Evolutionary conservation across 2,888 invertebrate species (phyloP), one percentile per base, ranked within the genome.

Genomic region (Caenorhabditis zanzibari): DNA sequence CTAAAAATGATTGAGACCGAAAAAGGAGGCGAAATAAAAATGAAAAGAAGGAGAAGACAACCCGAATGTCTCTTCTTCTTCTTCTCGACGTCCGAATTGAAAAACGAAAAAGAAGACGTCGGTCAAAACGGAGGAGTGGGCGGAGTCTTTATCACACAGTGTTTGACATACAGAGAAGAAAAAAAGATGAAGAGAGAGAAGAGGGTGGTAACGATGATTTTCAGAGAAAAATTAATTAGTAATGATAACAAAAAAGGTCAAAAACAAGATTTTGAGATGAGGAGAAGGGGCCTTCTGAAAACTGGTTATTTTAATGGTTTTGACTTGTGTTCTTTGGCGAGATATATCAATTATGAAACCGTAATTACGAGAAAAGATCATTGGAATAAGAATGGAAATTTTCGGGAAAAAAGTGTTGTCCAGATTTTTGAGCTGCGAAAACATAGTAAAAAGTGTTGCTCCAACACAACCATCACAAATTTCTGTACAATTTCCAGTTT

Each of bases 91-190:
- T 54, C 52, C 38, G n/a, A 54, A 54, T 38, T 68, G 68, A 38
- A 52, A 68, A 52, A 63, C 16, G 26, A 26, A 19, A 44, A 66
- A 54, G 68, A 54, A 68, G 68, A 54, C 49, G 68, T 68, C 68
- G 38, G 68, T 68, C 54, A 54, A 54, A 38, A 52, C 19, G 54
- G 32, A 38, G 54, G n/a, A 38, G 26, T 35, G 68, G 68, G 68
- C 68, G 68, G 68, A 68, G 68, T 54, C 68, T 35, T 68, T 66
- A 66, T 66, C 68, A 54, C 35, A 24, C 52, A 49, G 52, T 66
- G 32, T 49, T 66, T 66, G 63, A 22, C 12, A 38, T 9, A 38
- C 19, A 16, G n/a, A n/a, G 16, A 12, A 32, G 28, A n/a, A n/a
- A n/a, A n/a, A 58, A 26, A 56, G 59, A 59, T 6, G 63, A 63